Conservation (phyloP, 2,888 invertebrate genomes). For the Meghimatium bilineatum region DNA sequence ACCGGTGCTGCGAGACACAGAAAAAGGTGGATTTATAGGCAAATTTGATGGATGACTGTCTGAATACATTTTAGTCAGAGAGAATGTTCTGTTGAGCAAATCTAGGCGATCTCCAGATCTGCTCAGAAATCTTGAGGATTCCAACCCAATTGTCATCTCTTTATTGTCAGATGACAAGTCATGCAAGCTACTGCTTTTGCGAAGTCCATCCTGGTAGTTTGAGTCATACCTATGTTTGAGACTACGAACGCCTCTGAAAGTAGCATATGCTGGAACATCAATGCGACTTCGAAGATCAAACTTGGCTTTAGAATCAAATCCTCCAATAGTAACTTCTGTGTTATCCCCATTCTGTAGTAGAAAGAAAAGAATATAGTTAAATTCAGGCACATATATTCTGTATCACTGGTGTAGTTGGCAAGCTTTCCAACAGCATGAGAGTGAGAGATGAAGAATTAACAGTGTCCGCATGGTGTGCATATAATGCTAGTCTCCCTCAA, state of each 20-base stretch:
- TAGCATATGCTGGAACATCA: constrained; percentile 60
- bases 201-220: constrained; percentile 70
- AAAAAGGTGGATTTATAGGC: constrained; percentile 61
- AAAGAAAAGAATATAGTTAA: background rate
- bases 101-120: constrained; percentile 70
- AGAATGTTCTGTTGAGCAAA: constrained; percentile 45
- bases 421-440: too few relatives aligned
- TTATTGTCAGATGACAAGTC: constrained; percentile 66
- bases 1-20: constrained; percentile 55
- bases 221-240: constrained; percentile 74
- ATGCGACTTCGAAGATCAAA: constrained; percentile 25
- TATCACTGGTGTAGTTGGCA: too few relatives aligned
- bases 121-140: constrained; percentile 65
- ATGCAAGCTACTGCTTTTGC: constrained; percentile 74
- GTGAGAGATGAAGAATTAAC: too few relatives aligned
- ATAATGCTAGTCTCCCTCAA: too few relatives aligned
- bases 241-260: constrained; percentile 73
- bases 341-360: background rate
- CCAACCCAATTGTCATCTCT: constrained; percentile 56
- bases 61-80: constrained; percentile 28
- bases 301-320: background rate
- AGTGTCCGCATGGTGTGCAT: too few relatives aligned
- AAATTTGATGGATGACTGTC: constrained; percentile 50
- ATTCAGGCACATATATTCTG: background rate
- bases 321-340: background rate